Conservation (phyloP, 2,797 vertebrate genomes). For the Dryobates pubescens region DNA sequence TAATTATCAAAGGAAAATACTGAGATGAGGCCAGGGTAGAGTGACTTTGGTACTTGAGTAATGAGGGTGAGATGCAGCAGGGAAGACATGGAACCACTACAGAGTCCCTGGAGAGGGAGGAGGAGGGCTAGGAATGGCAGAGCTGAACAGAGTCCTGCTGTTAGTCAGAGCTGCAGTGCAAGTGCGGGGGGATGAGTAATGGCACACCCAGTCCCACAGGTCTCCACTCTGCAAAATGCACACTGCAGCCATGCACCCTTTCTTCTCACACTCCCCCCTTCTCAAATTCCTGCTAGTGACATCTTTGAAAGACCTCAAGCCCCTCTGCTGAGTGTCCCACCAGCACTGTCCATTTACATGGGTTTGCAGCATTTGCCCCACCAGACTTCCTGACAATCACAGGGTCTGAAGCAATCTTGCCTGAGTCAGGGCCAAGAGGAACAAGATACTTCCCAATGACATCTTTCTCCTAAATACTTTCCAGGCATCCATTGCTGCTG, state of each 20-base stretch:
- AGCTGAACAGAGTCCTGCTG: slow-evolving; percentile 9
- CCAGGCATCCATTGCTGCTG: neutral
- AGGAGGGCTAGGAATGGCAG: slow-evolving; percentile 7
- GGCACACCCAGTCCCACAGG: slow-evolving; percentile 56
- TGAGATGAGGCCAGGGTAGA: slow-evolving; percentile 20
- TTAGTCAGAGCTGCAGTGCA: slow-evolving; percentile 4
- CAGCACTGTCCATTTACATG: neutral
- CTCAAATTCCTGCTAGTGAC: neutral
- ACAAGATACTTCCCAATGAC: neutral
- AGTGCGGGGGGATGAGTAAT: slow-evolving; percentile 34
- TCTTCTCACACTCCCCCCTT: neutral
- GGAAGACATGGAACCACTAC: neutral
- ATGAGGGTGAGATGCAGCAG: neutral
- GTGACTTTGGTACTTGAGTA: slow-evolving; percentile 37
- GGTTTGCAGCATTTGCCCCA: neutral
- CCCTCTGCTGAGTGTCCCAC: neutral
- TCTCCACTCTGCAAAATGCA: neutral
- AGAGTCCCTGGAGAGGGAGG: slow-evolving; percentile 9
- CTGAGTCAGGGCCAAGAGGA: slow-evolving; percentile 36
- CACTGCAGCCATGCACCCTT: neutral
- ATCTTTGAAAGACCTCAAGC: neutral
- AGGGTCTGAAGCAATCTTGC: neutral
- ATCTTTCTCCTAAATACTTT: neutral
- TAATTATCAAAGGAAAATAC: slow-evolving; percentile 25
- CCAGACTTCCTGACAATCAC: neutral